Evolutionary conservation across 92 coral and sea anemone species (phyloP), one percentile per base, ranked within the genome.

Genomic region (Blastomussa wellsi): DNA sequence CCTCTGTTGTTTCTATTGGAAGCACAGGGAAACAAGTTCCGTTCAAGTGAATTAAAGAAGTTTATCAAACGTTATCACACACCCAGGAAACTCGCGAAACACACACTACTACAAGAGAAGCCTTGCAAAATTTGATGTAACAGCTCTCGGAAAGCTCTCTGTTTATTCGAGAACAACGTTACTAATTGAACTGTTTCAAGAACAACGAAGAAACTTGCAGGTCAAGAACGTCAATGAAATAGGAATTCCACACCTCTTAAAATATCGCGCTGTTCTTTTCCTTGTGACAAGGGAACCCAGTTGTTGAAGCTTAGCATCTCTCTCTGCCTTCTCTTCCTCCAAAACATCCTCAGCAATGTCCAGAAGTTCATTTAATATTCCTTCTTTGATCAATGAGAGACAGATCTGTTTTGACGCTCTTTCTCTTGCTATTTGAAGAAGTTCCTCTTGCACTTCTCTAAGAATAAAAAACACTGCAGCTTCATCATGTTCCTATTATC

Each of bases 301-400:
- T 71, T 65, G 71, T 28, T 86, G 75, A 33, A 94, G 84, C 47
- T 91, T 88, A 28, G 91, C 86, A 42, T 94, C 90, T 82, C 97
- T 86, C 35, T 74, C 85, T 31, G 89, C 81, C 77, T 86, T 94
- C 66, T 85, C 84, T 71, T 91, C 97, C 37, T 71, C 68, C 64
- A 86, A 76, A n/a, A 85, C 84, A 1, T 85, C 86, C 29, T 29
- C 36, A 41, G 75, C 95, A 41, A 92, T 28, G 16, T 36, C 78
- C 35, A 28, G 53, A 20, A 89, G 47, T 77, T 90, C 90, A 31
- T 74, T 49, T 0, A 37, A 51, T 19, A 91, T 79, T 33, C 79
- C 77, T 49, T 89, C 87, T 16, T 91, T 88, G 31, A 91, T 67
- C 7, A 94, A 35, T 16, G 59, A 47, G n/a, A 62, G 87, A 67